Evolutionary conservation across 2,113 vertebrate species (phyloP), one percentile per base, ranked within the genome.

Genomic region (Dicentrarchus labrax): DNA sequence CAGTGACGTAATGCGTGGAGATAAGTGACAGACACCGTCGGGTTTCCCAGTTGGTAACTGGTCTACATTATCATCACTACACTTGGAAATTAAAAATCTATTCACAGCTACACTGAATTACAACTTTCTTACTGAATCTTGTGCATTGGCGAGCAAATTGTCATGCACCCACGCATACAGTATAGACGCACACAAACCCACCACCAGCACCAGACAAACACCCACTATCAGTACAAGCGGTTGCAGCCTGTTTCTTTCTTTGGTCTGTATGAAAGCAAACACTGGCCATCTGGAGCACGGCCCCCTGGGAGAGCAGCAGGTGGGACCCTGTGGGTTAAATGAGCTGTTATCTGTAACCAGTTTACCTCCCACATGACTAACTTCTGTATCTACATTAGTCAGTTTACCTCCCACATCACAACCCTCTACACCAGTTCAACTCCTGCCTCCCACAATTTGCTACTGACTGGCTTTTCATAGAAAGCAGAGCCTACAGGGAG

Each of bases 211-310:
- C 80, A 85, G 80, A 84, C 88, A 80, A 83, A 83, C 87, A 78
- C 86, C 83, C 82, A 85, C 85, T 15, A 57, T 47, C 30, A 86
- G 77, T 62, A 82, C 73, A 86, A 91, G 91, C 72, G 6, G 56
- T 30, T 30, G 30, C 30, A 68, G 54, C 70, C 69, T 86, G 82
- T 84, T 83, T 85, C 72, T 89, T 62, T 73, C 76, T 76, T 79
- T 36, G 72, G 84, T 84, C 73, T 79, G 84, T 73, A 81, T 85
- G 79, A 78, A 91, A 88, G 54, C 72, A 80, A 72, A 91, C 80
- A 75, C 69, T 65, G 83, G 89, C 92, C 92, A 94, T 93, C 94
- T 94, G 91, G 87, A 92, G 86, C 76, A 56, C 24, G 24, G 83
- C 88, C 80, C 86, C 87, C 82, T 65, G 85, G 66, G 75, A 82